Evolutionary conservation across 2,113 vertebrate species (phyloP), one percentile per base, ranked within the genome.

Genomic region (Alouatta palliata): DNA sequence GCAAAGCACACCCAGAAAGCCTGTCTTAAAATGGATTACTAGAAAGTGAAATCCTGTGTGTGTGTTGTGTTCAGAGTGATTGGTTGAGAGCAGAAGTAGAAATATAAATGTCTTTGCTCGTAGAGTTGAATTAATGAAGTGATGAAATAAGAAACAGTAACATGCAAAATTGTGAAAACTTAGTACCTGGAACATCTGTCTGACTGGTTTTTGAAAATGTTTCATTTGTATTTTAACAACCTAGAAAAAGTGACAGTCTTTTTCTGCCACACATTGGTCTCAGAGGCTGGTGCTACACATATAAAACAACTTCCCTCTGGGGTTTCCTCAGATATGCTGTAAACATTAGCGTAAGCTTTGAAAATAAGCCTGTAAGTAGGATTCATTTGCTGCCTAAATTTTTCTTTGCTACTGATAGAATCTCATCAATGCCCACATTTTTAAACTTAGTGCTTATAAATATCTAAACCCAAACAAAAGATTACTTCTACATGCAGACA

Each of bases 31-130:
- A 9, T 77, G 16, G 35, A 21, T 88, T 84, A 77, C 66, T 85
- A 77, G 37, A 58, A 88, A 81, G 10, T 81, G 56, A 81, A 91
- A 93, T 71, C 13, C 71, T 89, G 37, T 86, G 71, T 88, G 32
- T 49, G 10, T 47, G 49, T 25, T 30, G 6, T 87, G 71, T 49
- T 30, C 23, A 86, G 37, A 91, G 86, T 73, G 32, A 88, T 85
- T 71, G 43, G 32, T 45, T 93, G 19, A 86, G 23, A 73, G 37
- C 20, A 91, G 52, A 95, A 81, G 20, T 20, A 19, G 8, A 54
- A 86, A 96, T 52, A 88, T 52, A 43, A 80, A 89, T 9, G 16
- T 45, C 73, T 96, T 86, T 87, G 86, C 81, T 96, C 91, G 83
- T 32, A 90, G 43, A 87, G 12, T 61, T 82, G 79, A 90, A 87